These are phyloP conservation scores for Chaetophractus vellerosus DNA, from an alignment of 2,797 vertebrate species.

Conservation along the genomic window DNA sequence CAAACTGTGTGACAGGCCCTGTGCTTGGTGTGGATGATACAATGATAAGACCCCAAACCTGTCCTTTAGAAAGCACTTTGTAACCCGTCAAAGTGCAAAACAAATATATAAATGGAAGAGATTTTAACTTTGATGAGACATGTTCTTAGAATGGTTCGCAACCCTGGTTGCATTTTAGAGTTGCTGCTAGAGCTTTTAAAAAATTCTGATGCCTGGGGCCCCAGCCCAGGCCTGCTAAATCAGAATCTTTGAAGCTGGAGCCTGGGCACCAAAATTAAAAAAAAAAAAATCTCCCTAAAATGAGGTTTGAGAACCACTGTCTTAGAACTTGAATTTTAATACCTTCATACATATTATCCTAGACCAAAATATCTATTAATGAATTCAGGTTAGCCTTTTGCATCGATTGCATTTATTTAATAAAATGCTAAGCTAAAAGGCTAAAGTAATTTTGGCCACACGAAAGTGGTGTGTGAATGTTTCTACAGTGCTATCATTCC, in stretches of 20 bases:
- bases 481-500: neutral
- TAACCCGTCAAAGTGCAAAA: neutral
- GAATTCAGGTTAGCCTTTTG: conserved; percentile 22
- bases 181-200: neutral
- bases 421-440: neutral
- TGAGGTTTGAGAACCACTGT: neutral
- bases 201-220: neutral
- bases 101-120: no score
- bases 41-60: neutral
- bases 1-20: neutral
- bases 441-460: neutral
- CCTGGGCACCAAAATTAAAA: neutral
- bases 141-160: neutral
- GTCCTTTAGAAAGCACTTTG: conserved; percentile 26
- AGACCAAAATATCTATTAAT: neutral
- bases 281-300: neutral
- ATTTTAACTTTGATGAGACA: no score
- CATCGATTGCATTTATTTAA: conserved; percentile 9
- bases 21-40: neutral
- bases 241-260: neutral
- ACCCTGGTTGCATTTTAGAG: neutral
- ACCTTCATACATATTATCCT: neutral
- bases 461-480: neutral
- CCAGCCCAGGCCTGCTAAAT: neutral
- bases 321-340: conserved; percentile 20